Base-by-base conservation (phyloP, 2,113 vertebrate genomes). In the Drymodes brunneopygia region DNA sequence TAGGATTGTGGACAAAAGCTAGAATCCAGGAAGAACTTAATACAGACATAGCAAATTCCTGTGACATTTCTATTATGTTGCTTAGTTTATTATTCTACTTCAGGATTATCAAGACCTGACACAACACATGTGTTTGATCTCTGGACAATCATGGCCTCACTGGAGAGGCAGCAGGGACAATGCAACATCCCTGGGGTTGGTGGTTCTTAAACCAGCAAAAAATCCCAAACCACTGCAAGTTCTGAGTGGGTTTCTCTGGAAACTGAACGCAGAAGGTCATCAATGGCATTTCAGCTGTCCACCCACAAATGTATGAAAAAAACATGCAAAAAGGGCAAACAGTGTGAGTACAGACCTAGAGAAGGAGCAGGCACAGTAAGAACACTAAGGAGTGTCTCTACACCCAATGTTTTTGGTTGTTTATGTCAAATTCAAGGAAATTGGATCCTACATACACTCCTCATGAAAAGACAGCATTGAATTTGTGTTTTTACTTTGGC, bases 381-480 rank as follows among this genome's bases (percentile, higher is more conserved):
- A 53, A 53, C n/a, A 12, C 17, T 2, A 35, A 82, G 17, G 11
- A 71, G 10, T 1, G 9, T 58, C 19, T 58, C 51, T 20, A 10
- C 12, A 51, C 12, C 12, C 11, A n/a, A 15, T 0, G 0, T 27
- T 36, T 89, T 40, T 11, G 3, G 6, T 67, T 64, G 11, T n/a
- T 86, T 40, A 45, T 0, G 0, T 21, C 1, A 5, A 73, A 81
- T 38, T 38, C n/a, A 87, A 81, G 78, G 64, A 25, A 77, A 65
- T 0, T 0, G 23, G 12, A 50, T 80, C 45, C 36, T 38, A 61
- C 31, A 47, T 6, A 73, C 20, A 9, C 9, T 57, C 27, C 27
- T 23, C 35, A 15, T 11, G 31, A 61, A 61, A 82, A 62, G n/a
- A 15, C 10, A 58, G 58, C 44, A 27, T 3, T 13, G 35, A 12